Base-by-base conservation (phyloP, 53 echinoderm and acorn worm genomes). In the Mesocentrotus franciscanus region DNA sequence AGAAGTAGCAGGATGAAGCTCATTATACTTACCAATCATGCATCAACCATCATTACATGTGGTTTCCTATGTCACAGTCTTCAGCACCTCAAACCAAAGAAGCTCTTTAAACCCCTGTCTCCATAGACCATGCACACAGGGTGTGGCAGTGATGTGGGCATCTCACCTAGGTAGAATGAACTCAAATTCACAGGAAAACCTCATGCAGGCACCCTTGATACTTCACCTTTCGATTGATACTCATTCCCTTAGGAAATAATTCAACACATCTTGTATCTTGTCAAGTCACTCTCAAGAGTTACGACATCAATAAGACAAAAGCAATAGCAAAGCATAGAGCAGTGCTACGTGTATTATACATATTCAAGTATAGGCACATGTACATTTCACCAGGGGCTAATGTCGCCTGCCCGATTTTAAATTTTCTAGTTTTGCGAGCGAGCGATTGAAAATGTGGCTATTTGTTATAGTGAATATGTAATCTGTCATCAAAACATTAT, bases 1-100 rank as follows among this genome's bases (percentile, higher is more conserved):
- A 58, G 57, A 87, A 87, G 87, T 1, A 29, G 87, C 87, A 87
- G 87, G 87, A 87, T 58, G 87, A 58, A n/a, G n/a, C 58, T 87
- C 58, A 87, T 87, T 87, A 87, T 13, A 29, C 57, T 56, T 87
- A 87, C 56, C 87, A 24, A 87, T 75, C 27, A 30, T 20, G n/a
- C 75, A 29, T 26, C 75, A 75, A 75, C 75, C 10, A 75, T 75
- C 29, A 30, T 75, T 75, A 75, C 75, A 4, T 30, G 75, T 75
- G 75, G 75, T 9, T 75, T 87, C 81, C 81, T 81, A 81, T 27
- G 39, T 75, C 75, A 9, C 7, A 33, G 81, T 4, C 39, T 42
- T 17, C 17, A 79, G 17, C 79, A 79, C 79, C 79, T 79, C 17
- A 79, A 79, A 79, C 79, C 39, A 79, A 64, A 64, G 64, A 64